phyloP scores from a whole-genome alignment of 2,888 invertebrate genomes.

The Meandrusa payeni region DNA sequence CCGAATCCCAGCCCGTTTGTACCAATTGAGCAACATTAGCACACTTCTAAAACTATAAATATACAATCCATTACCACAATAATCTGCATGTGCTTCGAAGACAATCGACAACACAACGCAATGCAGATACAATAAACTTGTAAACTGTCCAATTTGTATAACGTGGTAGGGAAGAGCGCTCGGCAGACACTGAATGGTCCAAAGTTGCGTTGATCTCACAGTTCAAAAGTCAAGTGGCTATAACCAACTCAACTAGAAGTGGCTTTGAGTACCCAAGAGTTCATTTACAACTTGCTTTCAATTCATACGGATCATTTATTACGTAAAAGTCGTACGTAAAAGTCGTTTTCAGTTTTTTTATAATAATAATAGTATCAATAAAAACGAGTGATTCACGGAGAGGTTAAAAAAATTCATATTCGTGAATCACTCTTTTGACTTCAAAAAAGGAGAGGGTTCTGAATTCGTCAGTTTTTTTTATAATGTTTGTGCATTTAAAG shows the following conservation, averaged over 20 bases:
- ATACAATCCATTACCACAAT: neutral
- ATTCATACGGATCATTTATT: neutral
- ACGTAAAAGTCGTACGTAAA: no score
- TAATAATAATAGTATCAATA: no score
- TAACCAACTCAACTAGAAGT: constrained; percentile 18
- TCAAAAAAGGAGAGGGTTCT: no score
- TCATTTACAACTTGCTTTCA: constrained; percentile 10
- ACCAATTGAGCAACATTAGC: neutral
- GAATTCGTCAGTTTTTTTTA: no score
- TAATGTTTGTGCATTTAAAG: no score
- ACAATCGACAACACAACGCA: constrained; percentile 7
- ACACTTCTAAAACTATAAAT: neutral
- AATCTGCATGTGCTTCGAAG: neutral
- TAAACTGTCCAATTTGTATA: constrained; percentile 9
- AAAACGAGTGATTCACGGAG: no score
- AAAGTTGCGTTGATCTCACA: constrained; percentile 21
- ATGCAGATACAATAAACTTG: constrained; percentile 14
- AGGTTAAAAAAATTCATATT: no score
- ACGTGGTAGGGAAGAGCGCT: neutral
- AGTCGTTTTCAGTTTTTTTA: no score
- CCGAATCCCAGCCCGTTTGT: neutral
- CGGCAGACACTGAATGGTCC: constrained; percentile 12
- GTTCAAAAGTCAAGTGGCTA: constrained; percentile 21
- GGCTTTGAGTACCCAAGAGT: constrained; percentile 8
- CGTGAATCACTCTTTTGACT: no score